These are phyloP conservation scores for Drosophila eohydei DNA, from an alignment of 2,888 invertebrate species.

Conservation along the genomic window DNA sequence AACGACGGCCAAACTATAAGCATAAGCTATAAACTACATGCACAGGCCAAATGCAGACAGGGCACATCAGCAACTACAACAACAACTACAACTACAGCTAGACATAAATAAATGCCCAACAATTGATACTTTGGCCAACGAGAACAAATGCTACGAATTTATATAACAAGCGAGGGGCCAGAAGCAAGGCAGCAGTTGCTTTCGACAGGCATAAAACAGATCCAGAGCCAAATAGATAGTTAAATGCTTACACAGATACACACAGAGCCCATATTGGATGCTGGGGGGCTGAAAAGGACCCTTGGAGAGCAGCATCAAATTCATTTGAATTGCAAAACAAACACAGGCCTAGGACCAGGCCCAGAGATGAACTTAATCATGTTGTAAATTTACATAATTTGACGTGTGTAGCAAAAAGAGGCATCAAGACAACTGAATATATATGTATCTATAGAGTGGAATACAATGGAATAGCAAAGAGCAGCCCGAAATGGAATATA, in stretches of 20 bases:
- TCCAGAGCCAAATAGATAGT: constrained; percentile 50
- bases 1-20: constrained; percentile 60
- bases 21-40: constrained; percentile 58
- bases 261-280: constrained; percentile 4
- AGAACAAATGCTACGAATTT: constrained; percentile 64
- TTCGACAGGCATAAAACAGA: constrained; percentile 20
- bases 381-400: constrained; percentile 79
- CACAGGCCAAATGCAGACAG: constrained; percentile 51
- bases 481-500: constrained; percentile 13
- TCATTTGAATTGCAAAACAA: constrained; percentile 80
- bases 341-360: constrained; percentile 40
- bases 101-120: constrained; percentile 72
- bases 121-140: constrained; percentile 70
- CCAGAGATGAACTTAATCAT: constrained; percentile 74
- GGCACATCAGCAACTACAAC: constrained; percentile 26
- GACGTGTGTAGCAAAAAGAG: constrained; percentile 54
- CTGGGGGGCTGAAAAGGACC: constrained; percentile 1
- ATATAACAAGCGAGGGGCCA: constrained; percentile 30
- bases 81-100: constrained; percentile 38
- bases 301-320: constrained; percentile 50
- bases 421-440: constrained; percentile 34
- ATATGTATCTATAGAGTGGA: constrained; percentile 5
- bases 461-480: constrained; percentile 5
- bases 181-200: constrained; percentile 4
- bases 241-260: constrained; percentile 55